Evolutionary conservation across 2,888 invertebrate genomes (phyloP), one percentile per base, ranked within the genome.

Genomic region (Pollenia griseotomentosa): DNA sequence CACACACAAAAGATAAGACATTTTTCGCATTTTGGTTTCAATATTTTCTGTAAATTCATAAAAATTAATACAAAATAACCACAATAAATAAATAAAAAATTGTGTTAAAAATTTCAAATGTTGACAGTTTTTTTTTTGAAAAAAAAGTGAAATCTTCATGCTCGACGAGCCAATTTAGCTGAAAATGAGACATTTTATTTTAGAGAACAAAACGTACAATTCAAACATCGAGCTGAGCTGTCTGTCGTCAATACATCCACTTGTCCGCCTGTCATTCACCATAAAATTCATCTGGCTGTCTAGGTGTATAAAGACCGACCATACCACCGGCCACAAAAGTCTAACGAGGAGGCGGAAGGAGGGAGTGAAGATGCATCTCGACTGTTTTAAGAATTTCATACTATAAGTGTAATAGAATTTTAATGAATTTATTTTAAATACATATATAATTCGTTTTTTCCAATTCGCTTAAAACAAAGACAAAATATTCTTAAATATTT

Each of bases 231-330:
- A 71, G 59, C 77, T 83, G 19, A 71, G 59, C 77, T 83, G 86
- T 78, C 80, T 80, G 80, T 86, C 80, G 71, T 84, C 84, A 87
- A 87, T 87, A 78, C 73, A 77, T 87, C 84, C 80, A 86, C 75
- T 86, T 83, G 77, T 73, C 23, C 65, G 74, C 46, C 61, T 87
- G 84, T 87, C 87, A 84, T 73, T 77, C 57, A 55, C 44, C 42
- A 77, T 73, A 80, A 80, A 83, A 75, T 57, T 71, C 75, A 83
- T 44, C 44, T 61, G 80, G 73, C 44, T 61, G 80, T 77, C 80
- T 77, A 48, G 77, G 55, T 80, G 63, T 8, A 66, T 68, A 82
- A 40, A 57, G 19, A 61, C 44, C 53, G 12, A 33, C 33, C 33
- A 33, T 6, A 4, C 33, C 33, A 33, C 33, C 33, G 33, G 33